phyloP scores from a whole-genome alignment of 2,888 invertebrate genomes.

The Branchipolynoe longqiensis region DNA sequence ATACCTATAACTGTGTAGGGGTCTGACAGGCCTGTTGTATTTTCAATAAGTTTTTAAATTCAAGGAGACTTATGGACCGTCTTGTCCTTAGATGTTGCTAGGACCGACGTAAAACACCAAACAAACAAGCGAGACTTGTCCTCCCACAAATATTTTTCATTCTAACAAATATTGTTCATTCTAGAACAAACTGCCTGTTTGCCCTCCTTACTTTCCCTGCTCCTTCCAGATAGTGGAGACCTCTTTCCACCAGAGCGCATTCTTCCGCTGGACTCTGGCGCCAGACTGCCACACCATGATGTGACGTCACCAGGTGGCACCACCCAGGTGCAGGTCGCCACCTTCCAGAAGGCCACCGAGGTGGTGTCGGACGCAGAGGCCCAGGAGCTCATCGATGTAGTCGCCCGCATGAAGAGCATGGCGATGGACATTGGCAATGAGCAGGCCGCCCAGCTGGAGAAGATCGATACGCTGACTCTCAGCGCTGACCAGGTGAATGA shows the following conservation, averaged over 20 bases:
- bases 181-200: too few relatives aligned
- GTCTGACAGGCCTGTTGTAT: too few relatives aligned
- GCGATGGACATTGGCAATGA: conserved; percentile 46
- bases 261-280: neutral
- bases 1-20: too few relatives aligned
- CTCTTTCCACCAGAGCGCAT: neutral
- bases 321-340: neutral
- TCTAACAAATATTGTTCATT: too few relatives aligned
- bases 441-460: conserved; percentile 16
- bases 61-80: too few relatives aligned
- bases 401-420: conserved; percentile 52
- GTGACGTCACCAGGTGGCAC: too few relatives aligned
- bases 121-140: too few relatives aligned
- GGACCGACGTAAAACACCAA: too few relatives aligned
- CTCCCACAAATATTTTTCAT: too few relatives aligned
- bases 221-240: neutral
- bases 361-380: conserved; percentile 44
- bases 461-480: conserved; percentile 26
- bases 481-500: conserved; percentile 9
- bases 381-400: conserved; percentile 38
- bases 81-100: too few relatives aligned
- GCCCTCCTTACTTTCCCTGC: neutral
- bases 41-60: too few relatives aligned
- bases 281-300: too few relatives aligned
- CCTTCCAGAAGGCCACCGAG: neutral